A percentile compares a stretch with the other conserved stretches of the same genome.
Evolutionary conservation across 1,140 invertebrate species (phyloP).

Genomic region (Conus ventricosus): DNA sequence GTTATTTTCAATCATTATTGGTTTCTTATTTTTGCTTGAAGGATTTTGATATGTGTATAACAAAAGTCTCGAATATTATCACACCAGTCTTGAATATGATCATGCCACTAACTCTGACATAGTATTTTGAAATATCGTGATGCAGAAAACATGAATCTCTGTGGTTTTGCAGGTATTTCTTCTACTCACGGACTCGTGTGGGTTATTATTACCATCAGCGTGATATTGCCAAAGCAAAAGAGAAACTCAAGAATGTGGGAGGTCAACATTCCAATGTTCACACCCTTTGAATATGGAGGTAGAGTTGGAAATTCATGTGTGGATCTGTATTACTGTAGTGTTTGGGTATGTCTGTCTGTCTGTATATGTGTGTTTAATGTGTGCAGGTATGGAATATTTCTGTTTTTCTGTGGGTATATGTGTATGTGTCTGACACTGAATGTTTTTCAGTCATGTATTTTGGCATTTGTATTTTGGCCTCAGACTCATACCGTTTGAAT

Average conservation of each 20-base stretch:
- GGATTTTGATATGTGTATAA: background rate
- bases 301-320: background rate
- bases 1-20: background rate
- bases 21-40: background rate
- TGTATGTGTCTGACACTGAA: background rate
- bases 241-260: slow-evolving; percentile 56
- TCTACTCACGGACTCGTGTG: slow-evolving; percentile 62
- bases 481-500: too few species aligned
- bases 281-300: slow-evolving; percentile 57
- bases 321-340: too few species aligned
- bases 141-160: background rate
- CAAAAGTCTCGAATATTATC: background rate
- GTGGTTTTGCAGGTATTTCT: slow-evolving; percentile 57
- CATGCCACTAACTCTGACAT: too few species aligned
- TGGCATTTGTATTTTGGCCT: too few species aligned
- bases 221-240: slow-evolving; percentile 59
- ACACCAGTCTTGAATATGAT: background rate
- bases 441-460: background rate
- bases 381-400: background rate
- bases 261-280: slow-evolving; percentile 51
- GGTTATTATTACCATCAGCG: slow-evolving; percentile 63
- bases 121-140: background rate
- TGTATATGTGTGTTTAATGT: too few species aligned
- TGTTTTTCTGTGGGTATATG: background rate
- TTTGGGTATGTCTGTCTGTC: too few species aligned